These are phyloP conservation scores for Sturmia bella DNA, from an alignment of 2,888 invertebrate species.

Conservation along the genomic window DNA sequence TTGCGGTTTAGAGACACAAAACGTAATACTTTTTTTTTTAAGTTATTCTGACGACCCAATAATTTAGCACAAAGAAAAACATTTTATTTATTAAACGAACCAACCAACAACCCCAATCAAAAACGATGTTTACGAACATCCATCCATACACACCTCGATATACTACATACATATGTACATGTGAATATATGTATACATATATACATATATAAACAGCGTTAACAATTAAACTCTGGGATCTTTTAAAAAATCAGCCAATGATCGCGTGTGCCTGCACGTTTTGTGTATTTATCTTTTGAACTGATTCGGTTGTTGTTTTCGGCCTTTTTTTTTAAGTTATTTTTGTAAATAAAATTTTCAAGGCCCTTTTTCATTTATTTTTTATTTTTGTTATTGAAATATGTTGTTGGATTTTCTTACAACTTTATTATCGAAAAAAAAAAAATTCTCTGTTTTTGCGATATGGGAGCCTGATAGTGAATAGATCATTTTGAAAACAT, in stretches of 20 bases:
- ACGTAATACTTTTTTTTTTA: neutral
- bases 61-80: slow-evolving; percentile 43
- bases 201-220: neutral
- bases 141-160: too few relatives aligned
- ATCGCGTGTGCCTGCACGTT: neutral
- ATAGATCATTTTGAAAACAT: slow-evolving; percentile 57
- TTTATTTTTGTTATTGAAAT: slow-evolving; percentile 14
- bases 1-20: neutral
- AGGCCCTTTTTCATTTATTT: slow-evolving; percentile 69
- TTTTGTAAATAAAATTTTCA: slow-evolving; percentile 65
- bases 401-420: slow-evolving; percentile 20
- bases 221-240: neutral
- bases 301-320: slow-evolving; percentile 25
- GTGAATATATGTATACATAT: neutral
- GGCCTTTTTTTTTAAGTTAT: slow-evolving; percentile 38
- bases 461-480: slow-evolving; percentile 52
- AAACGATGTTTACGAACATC: neutral
- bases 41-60: slow-evolving; percentile 47
- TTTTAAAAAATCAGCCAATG: neutral
- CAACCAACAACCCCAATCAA: neutral
- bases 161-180: neutral
- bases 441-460: neutral
- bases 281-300: slow-evolving; percentile 2
- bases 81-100: slow-evolving; percentile 35
- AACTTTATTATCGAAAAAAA: slow-evolving; percentile 5